phyloP scores from a whole-genome alignment of 92 coral and sea anemone genomes.

The Paramuricea clavata region DNA sequence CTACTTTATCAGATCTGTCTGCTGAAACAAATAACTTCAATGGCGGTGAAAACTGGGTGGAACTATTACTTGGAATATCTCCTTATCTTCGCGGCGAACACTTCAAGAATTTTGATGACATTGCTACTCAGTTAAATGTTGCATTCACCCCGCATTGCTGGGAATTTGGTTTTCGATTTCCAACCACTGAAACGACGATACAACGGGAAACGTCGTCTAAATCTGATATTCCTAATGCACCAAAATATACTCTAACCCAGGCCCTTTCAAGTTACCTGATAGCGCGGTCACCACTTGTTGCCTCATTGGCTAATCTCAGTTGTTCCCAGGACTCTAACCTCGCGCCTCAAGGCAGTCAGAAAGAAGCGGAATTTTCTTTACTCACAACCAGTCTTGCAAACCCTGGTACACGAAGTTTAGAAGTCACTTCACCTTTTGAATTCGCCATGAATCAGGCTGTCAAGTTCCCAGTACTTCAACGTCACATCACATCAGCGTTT shows the following conservation, averaged over 20 bases:
- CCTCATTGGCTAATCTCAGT: constrained; percentile 82
- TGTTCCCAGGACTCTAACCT: constrained; percentile 64
- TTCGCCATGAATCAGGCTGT: constrained; percentile 68
- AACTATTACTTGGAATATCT: constrained; percentile 79
- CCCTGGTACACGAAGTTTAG: constrained; percentile 30
- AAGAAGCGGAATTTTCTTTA: constrained; percentile 8
- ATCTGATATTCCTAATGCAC: constrained; percentile 41
- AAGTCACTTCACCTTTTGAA: constrained; percentile 74
- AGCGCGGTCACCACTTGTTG: constrained; percentile 81
- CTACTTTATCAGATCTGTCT: constrained; percentile 10
- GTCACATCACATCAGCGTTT: constrained; percentile 82
- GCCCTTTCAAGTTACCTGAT: constrained; percentile 80
- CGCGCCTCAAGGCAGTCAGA: not conserved
- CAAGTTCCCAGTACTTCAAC: constrained; percentile 84
- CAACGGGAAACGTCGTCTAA: not conserved
- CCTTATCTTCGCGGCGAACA: constrained; percentile 68
- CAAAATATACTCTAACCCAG: constrained; percentile 75
- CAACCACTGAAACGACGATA: not conserved
- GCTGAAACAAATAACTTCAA: constrained; percentile 28
- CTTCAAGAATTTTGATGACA: constrained; percentile 46
- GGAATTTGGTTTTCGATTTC: constrained; percentile 85
- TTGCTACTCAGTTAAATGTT: constrained; percentile 73
- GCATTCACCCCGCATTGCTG: constrained; percentile 85
- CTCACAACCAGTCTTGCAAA: not conserved
- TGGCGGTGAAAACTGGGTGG: constrained; percentile 31